Conservation (phyloP, 1,140 invertebrate genomes). For the Caerostris extrusa region DNA sequence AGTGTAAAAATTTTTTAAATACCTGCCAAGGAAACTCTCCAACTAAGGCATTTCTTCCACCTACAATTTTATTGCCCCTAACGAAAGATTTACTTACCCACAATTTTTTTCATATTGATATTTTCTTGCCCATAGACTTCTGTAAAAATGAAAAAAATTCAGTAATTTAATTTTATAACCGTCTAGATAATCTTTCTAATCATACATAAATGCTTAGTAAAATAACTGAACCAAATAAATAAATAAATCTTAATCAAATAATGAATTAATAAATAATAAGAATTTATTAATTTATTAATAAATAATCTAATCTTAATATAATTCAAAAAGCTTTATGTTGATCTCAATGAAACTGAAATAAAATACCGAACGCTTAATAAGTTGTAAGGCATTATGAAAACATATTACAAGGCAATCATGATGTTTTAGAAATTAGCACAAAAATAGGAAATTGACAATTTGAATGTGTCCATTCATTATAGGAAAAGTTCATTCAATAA, state of each 20-base stretch:
- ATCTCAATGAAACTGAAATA: no score
- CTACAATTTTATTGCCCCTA: conserved; percentile 78
- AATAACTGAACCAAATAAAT: not conserved
- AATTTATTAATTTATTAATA: no score
- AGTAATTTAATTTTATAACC: no score
- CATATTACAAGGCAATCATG: no score
- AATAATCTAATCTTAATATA: not conserved
- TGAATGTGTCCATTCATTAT: no score
- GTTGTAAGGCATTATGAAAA: no score
- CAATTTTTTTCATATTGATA: conserved; percentile 52
- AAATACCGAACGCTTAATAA: no score
- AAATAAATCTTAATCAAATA: not conserved
- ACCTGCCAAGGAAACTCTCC: conserved; percentile 80
- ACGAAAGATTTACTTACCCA: conserved; percentile 66
- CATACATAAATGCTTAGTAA: not conserved
- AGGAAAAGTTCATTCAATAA: no score
- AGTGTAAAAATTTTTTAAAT: not conserved
- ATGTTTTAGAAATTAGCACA: no score
- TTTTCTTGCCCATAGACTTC: not conserved
- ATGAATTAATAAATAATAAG: not conserved
- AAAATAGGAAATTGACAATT: no score
- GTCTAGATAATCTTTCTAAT: not conserved
- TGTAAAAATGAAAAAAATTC: not conserved
- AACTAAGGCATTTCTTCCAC: conserved; percentile 77
- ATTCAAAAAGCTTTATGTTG: no score